Conservation (phyloP, 2,113 vertebrate genomes). For the Notechis scutatus region DNA sequence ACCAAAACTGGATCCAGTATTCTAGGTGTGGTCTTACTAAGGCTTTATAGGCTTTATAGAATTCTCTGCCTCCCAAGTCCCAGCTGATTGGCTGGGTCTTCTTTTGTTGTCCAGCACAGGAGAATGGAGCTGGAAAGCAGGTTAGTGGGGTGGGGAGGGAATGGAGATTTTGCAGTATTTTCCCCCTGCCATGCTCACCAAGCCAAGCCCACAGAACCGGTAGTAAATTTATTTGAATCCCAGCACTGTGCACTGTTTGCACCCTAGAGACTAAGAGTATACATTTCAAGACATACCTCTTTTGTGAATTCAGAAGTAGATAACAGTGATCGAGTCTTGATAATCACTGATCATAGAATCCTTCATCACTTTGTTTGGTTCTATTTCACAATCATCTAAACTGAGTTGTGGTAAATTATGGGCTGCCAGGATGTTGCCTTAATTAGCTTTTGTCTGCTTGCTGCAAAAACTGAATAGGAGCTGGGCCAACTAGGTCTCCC, state of each 20-base stretch:
- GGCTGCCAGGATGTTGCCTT: background rate
- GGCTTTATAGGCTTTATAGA: no score
- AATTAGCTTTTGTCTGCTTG: background rate
- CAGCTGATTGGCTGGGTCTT: no score
- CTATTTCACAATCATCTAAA: background rate
- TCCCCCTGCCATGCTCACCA: no score
- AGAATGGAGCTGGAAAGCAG: no score
- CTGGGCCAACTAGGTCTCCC: background rate
- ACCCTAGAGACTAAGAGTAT: background rate
- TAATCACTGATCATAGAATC: background rate
- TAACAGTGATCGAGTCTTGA: background rate
- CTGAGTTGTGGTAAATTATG: background rate
- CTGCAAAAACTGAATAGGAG: background rate
- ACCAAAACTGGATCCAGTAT: no score
- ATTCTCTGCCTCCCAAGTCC: no score
- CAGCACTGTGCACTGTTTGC: background rate
- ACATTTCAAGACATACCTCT: background rate
- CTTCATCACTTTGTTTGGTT: background rate
- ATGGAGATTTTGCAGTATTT: no score
- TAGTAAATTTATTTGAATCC: no score
- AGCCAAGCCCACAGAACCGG: no score
- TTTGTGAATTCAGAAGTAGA: background rate
- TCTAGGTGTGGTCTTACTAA: no score
- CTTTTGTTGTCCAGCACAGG: no score
- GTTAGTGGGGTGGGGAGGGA: no score